Evolutionary conservation across 2,797 vertebrate species (phyloP), one percentile per base, ranked within the genome.

Genomic region (Onychomys torridus): DNA sequence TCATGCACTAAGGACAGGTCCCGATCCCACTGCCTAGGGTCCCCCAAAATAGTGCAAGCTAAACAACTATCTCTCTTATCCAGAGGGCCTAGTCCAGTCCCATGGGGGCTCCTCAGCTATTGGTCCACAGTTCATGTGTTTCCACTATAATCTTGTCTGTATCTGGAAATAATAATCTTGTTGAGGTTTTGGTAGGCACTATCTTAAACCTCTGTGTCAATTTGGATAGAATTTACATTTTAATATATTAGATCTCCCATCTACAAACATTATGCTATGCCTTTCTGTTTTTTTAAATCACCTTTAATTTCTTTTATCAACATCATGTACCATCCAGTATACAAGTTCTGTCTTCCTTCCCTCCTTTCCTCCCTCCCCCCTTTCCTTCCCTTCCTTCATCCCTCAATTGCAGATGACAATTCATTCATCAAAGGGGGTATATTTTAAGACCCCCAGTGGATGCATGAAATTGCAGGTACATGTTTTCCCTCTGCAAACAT

Each of bases 181-280:
- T 59, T 81, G 77, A 43, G n/a, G 49, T 87, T 97, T 86, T 93
- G 46, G 16, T 83, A 90, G 89, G 49, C 37, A 34, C 71, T 82
- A 55, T n/a, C 75, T 76, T 76, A 88, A 95, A 71, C 46, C 17
- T 79, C 1, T 81, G 6, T 78, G n/a, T 90, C 57, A 84, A 1
- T 79, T 69, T 94, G 69, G 40, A 29, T 37, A 88, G 57, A 88
- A 19, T 63, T 90, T 67, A 40, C 55, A 27, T 46, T 17, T 89
- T 93, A 52, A 63, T 89, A 7, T 75, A 25, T 61, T 94, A 57
- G 87, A 13, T 81, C 14, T 88, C 75, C n/a, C 52, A 43, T 40
- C 86, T 40, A 32, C 69, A 88, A 75, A 88, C n/a, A 59, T 21
- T 4, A 40, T 9, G 5, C 83, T 71, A 79, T 43, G 71, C 63